phyloP scores from a whole-genome alignment of 2,797 vertebrate species.

The Okamejei kenojei region DNA sequence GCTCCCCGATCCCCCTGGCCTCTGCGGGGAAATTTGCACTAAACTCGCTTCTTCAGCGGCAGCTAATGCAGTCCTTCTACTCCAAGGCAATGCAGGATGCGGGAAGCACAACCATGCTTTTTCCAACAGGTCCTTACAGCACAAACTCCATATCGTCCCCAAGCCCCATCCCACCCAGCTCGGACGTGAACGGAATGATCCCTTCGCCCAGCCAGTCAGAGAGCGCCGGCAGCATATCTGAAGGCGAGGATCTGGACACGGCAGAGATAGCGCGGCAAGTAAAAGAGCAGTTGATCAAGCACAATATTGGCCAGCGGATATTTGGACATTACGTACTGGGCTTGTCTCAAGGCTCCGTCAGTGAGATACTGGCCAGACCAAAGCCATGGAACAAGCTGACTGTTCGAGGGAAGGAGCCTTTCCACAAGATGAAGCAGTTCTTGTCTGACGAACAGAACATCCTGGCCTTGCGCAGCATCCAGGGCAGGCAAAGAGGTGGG shows the following conservation, averaged over 20 bases:
- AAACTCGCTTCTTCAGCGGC: slow-evolving; percentile 92
- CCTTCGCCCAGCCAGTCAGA: slow-evolving; percentile 89
- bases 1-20: slow-evolving; percentile 77
- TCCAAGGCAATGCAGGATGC: slow-evolving; percentile 95
- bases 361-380: slow-evolving; percentile 82
- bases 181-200: slow-evolving; percentile 82
- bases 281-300: slow-evolving; percentile 96
- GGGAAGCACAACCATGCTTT: slow-evolving; percentile 84
- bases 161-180: slow-evolving; percentile 81
- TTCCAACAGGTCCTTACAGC: slow-evolving; percentile 84
- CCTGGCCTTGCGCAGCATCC: slow-evolving; percentile 88
- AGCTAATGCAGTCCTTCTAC: slow-evolving; percentile 97
- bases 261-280: slow-evolving; percentile 92
- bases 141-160: slow-evolving; percentile 88
- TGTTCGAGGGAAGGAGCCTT: slow-evolving; percentile 90
- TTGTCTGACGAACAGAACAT: slow-evolving; percentile 94
- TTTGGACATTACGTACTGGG: slow-evolving; percentile 94
- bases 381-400: slow-evolving; percentile 76
- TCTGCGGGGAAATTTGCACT: slow-evolving; percentile 93
- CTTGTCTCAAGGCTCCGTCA: slow-evolving; percentile 91
- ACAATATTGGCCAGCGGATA: slow-evolving; percentile 94
- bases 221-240: slow-evolving; percentile 74
- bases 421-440: slow-evolving; percentile 98
- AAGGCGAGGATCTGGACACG: slow-evolving; percentile 93
- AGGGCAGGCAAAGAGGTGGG: slow-evolving; percentile 91